A percentile compares a stretch with the other conserved stretches of the same genome.
Evolutionary conservation across 2,888 invertebrate genomes (phyloP).

Genomic region (Camponotus fellah): DNA sequence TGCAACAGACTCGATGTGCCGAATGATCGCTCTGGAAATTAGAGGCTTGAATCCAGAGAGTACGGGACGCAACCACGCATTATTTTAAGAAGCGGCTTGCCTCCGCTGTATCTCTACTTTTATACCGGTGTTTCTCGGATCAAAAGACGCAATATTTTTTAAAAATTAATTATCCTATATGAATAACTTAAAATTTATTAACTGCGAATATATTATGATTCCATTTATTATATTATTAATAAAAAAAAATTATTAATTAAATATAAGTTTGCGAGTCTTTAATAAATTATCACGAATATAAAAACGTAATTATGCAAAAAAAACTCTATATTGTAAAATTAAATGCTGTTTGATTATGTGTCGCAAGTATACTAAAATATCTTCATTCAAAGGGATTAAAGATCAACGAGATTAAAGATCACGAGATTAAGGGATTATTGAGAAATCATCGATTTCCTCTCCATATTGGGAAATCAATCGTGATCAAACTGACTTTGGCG

Average conservation of each 20-base stretch:
- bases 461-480: not conserved
- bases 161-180: not conserved
- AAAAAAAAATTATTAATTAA: not conserved
- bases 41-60: slow-evolving; percentile 56
- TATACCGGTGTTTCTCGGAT: slow-evolving; percentile 29
- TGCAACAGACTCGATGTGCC: slow-evolving; percentile 61
- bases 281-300: not conserved
- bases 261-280: not conserved
- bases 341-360: not conserved
- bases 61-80: slow-evolving; percentile 46
- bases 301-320: not conserved
- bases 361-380: slow-evolving; percentile 18
- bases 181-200: not conserved
- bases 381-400: not conserved
- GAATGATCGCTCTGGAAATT: slow-evolving; percentile 66
- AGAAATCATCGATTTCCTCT: not conserved
- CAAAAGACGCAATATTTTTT: not conserved
- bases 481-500: not conserved
- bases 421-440: not conserved
- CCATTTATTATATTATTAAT: not conserved
- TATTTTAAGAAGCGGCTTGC: slow-evolving; percentile 60
- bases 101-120: slow-evolving; percentile 26
- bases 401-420: slow-evolving; percentile 20
- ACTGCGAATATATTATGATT: not conserved
- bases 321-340: not conserved